These are phyloP conservation scores for Heterodera schachtii DNA, from an alignment of 1,140 invertebrate genomes.

Conservation along the genomic window DNA sequence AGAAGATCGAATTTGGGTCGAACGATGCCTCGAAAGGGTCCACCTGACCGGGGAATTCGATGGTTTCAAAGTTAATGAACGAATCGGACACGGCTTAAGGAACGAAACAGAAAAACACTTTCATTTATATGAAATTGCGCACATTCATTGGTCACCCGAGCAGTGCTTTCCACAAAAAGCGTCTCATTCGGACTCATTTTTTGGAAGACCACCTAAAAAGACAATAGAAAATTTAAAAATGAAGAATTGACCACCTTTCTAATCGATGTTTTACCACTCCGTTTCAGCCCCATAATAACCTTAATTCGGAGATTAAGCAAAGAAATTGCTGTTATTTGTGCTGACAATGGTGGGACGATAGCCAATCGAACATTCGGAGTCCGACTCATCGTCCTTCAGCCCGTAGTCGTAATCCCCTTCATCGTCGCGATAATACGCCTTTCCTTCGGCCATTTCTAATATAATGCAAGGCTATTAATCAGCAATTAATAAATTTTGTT, in stretches of 20 bases:
- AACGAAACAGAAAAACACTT: conserved; percentile 1
- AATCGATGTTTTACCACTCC: conserved; percentile 99
- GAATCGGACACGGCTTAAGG: conserved; percentile 81
- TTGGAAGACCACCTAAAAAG: conserved; percentile 85
- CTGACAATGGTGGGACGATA: conserved; percentile 48
- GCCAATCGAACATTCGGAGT: conserved; percentile 49
- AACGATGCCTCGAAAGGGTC: conserved; percentile 94
- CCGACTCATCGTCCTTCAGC: conserved; percentile 48
- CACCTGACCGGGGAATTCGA: conserved; percentile 98
- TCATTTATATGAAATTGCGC: conserved; percentile 32
- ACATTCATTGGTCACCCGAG: conserved; percentile 97
- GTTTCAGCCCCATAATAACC: conserved; percentile 47
- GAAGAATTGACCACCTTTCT: conserved; percentile 99
- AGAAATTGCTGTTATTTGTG: neutral
- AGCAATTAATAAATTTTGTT: neutral
- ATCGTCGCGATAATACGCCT: conserved; percentile 32
- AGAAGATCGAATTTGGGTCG: conserved; percentile 91
- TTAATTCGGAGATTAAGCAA: neutral
- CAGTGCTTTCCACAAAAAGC: conserved; percentile 95
- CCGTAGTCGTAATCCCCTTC: conserved; percentile 48
- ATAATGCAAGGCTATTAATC: neutral
- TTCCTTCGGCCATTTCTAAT: neutral
- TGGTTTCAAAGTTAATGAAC: conserved; percentile 99
- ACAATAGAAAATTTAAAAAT: conserved; percentile 88
- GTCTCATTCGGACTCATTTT: conserved; percentile 99